Conservation (phyloP, 2,888 invertebrate genomes). For the Trachelus stipa region DNA sequence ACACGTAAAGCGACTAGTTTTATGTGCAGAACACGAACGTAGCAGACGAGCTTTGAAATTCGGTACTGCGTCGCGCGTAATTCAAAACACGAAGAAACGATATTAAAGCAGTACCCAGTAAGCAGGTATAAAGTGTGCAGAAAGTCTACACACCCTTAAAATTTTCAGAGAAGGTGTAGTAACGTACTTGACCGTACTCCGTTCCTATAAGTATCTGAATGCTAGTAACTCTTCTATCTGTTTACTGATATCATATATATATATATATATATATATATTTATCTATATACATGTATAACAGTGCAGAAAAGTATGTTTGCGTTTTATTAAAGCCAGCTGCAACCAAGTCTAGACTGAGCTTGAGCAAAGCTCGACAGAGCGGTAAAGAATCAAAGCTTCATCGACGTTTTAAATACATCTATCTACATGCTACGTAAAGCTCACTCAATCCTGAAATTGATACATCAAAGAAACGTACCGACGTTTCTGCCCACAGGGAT, state of each 20-base stretch:
- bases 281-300: background rate
- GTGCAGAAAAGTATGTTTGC: conserved; percentile 17
- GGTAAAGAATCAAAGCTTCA: conserved; percentile 33
- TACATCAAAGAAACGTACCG: conserved; percentile 32
- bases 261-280: no score
- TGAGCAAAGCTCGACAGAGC: background rate
- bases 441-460: conserved; percentile 38
- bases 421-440: conserved; percentile 13
- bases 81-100: background rate
- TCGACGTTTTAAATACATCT: conserved; percentile 15
- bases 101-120: background rate
- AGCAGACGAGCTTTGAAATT: background rate
- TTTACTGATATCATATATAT: background rate
- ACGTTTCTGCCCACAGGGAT: background rate
- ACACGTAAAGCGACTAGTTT: no score
- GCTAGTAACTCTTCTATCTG: background rate
- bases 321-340: conserved; percentile 30
- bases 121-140: background rate
- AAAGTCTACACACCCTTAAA: background rate
- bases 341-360: conserved; percentile 26
- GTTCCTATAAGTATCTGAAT: background rate
- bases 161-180: background rate
- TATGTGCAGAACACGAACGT: no score
- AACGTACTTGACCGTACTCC: background rate
- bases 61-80: background rate